Evolutionary conservation across 2,797 vertebrate species (phyloP), one percentile per base, ranked within the genome.

Genomic region (Merluccius polli): DNA sequence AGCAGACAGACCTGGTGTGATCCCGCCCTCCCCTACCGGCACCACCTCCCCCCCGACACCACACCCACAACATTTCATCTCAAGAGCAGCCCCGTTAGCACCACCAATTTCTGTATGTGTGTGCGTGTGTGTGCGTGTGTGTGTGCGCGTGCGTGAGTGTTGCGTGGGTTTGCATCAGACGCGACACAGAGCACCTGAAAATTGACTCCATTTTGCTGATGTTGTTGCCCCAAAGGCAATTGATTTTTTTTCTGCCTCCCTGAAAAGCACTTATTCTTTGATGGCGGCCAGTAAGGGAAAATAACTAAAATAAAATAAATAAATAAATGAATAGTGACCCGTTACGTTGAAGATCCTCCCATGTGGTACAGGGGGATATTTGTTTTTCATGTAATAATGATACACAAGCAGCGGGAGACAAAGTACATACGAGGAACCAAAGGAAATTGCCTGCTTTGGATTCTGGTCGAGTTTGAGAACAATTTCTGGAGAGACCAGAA

Each of bases 151-250:
- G 44, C 33, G 41, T 44, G 36, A 32, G 74, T 31, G 71, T 79
- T 79, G 83, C 79, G 79, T 24, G 2, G 77, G 85, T 91, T 88
- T 85, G 85, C 84, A 83, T 89, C 85, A 78, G 74, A 87, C 72
- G 77, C 85, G 70, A 73, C 81, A 75, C 77, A 83, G 76, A 85
- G 81, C 86, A 81, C 86, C 73, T 82, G 83, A 85, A 88, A 88
- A 89, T 87, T 79, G 85, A 87, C 84, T 92, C 86, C 82, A 80
- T 90, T 87, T 69, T 89, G 77, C 83, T 83, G 88, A 88, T 90
- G 83, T 79, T 84, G 75, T 87, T 91, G 83, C 85, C 82, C 85
- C 81, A 86, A 89, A 90, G 79, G 78, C 85, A 85, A 87, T 87
- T 83, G 83, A 88, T 89, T 88, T 84, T 79, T 63, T 63, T 63